Evolutionary conservation across 2,888 invertebrate species (phyloP).

Genomic region (Cetonia aurata): DNA sequence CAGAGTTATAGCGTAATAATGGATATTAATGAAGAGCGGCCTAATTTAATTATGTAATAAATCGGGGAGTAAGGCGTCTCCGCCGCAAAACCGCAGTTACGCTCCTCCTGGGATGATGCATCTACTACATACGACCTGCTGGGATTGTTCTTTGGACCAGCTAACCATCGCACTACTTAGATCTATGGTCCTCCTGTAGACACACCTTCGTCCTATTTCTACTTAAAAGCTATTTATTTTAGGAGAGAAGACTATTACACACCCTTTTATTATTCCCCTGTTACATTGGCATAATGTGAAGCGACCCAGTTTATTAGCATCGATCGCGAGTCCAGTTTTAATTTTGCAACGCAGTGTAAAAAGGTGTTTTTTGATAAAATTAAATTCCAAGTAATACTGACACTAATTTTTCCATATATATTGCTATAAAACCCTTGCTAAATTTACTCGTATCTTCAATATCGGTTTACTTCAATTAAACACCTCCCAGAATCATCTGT

Average conservation of each 20-base stretch:
- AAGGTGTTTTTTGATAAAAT: too few relatives aligned
- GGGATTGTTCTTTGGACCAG: constrained; percentile 26
- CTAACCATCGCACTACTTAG: constrained; percentile 12
- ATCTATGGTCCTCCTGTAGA: constrained; percentile 23
- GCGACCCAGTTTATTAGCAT: neutral
- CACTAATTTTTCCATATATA: too few relatives aligned
- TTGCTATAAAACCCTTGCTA: too few relatives aligned
- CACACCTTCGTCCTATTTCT: constrained; percentile 29
- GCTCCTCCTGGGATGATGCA: constrained; percentile 49
- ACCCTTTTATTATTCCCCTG: constrained; percentile 31
- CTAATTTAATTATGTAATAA: constrained; percentile 60
- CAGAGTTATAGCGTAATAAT: constrained; percentile 56
- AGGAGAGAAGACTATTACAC: constrained; percentile 8
- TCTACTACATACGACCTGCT: constrained; percentile 41
- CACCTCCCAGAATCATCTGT: too few relatives aligned
- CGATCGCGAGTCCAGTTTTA: too few relatives aligned
- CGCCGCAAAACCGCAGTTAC: constrained; percentile 51
- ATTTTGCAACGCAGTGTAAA: too few relatives aligned
- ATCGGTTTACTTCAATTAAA: too few relatives aligned
- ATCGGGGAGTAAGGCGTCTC: constrained; percentile 53
- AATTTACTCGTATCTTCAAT: too few relatives aligned
- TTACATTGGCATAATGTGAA: neutral
- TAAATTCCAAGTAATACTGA: too few relatives aligned
- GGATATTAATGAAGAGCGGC: constrained; percentile 60
- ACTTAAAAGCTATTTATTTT: constrained; percentile 36